phyloP scores from a whole-genome alignment of 2,797 vertebrate species.

The Eulemur albifrons region DNA sequence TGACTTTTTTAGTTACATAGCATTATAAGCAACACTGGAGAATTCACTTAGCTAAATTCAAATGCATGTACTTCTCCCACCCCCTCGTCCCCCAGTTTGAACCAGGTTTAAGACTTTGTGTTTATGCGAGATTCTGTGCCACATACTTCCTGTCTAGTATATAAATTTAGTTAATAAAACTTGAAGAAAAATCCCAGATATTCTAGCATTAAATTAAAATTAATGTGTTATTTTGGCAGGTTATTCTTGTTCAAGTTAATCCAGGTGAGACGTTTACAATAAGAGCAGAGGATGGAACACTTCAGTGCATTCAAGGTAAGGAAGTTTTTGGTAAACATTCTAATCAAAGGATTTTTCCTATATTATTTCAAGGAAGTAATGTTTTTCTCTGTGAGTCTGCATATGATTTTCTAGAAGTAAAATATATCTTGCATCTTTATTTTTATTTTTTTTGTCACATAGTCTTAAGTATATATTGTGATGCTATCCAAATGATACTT shows the following conservation, averaged over 20 bases:
- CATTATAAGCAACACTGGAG: not conserved
- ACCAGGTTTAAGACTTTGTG: not conserved
- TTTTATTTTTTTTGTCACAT: not conserved
- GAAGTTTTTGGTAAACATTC: slow-evolving; percentile 40
- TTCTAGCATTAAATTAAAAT: slow-evolving; percentile 53
- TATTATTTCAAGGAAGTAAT: slow-evolving; percentile 4
- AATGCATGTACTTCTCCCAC: not conserved
- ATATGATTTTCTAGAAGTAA: not conserved
- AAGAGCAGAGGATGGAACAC: slow-evolving; percentile 96
- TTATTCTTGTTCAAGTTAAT: slow-evolving; percentile 99
- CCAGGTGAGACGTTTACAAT: slow-evolving; percentile 99
- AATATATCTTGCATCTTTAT: not conserved
- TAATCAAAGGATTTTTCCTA: not conserved
- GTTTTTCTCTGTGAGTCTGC: not conserved
- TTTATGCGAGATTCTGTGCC: not conserved
- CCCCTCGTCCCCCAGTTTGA: not conserved
- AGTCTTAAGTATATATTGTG: not conserved
- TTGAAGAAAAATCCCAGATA: not conserved
- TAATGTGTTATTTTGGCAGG: slow-evolving; percentile 85
- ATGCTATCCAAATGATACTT: not conserved
- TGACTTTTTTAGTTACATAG: not conserved
- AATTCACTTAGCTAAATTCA: not conserved
- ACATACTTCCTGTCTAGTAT: not conserved
- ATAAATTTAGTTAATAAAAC: not conserved
- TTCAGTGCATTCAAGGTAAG: slow-evolving; percentile 99